phyloP scores from a whole-genome alignment of 2,888 invertebrate genomes.

The Arrhopalites spinosus region DNA sequence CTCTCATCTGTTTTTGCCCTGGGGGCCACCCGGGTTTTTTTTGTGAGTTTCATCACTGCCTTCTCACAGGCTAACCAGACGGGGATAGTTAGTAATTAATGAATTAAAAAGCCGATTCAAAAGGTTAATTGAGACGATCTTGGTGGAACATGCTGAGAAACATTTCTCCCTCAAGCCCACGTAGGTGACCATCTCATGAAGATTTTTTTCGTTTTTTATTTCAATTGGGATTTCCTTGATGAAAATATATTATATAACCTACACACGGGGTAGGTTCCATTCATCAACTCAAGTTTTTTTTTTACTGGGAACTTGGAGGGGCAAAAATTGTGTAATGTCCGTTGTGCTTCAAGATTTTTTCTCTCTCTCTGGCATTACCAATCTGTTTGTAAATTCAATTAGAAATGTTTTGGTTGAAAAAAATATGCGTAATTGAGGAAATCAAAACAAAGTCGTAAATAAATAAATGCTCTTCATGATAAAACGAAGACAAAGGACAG shows the following conservation, averaged over 20 bases:
- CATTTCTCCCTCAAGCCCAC: neutral
- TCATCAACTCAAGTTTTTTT: neutral
- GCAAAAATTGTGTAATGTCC: neutral
- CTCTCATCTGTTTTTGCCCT: neutral
- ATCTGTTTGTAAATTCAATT: too few species aligned
- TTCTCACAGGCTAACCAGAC: constrained; percentile 17
- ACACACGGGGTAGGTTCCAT: neutral
- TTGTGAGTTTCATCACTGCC: neutral
- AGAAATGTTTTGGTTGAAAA: too few species aligned
- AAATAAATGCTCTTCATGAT: too few species aligned
- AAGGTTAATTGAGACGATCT: constrained; percentile 31
- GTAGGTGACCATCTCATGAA: neutral
- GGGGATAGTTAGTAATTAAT: constrained; percentile 24
- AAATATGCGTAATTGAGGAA: too few species aligned
- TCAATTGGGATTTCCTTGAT: neutral
- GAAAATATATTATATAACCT: neutral
- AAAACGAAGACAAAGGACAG: too few species aligned
- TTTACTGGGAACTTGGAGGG: neutral
- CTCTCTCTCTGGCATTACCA: too few species aligned
- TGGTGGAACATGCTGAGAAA: constrained; percentile 22
- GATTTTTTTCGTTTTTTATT: neutral
- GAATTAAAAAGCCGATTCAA: constrained; percentile 32
- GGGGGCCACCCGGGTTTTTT: neutral
- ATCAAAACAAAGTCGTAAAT: too few species aligned
- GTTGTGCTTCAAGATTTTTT: too few species aligned